phyloP scores from a whole-genome alignment of 1,140 invertebrate species.

The Holotrichia oblita region DNA sequence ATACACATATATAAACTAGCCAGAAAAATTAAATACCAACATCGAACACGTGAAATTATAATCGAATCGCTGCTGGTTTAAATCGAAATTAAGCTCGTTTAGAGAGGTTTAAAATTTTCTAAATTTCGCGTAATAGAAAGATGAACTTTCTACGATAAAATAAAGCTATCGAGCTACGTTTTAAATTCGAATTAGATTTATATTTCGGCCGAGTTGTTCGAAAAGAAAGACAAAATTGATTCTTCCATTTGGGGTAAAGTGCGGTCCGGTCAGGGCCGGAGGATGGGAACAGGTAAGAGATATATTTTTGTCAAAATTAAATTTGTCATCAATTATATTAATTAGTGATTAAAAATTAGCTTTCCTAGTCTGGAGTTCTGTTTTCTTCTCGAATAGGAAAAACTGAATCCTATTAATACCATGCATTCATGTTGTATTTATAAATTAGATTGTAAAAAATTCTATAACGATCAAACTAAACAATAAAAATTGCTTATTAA shows the following conservation, averaged over 20 bases:
- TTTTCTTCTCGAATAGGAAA: no score
- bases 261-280: conserved; percentile 58
- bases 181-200: background rate
- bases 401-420: no score
- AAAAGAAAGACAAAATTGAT: conserved; percentile 56
- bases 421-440: no score
- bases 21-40: conserved; percentile 28
- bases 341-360: no score
- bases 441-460: no score
- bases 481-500: no score
- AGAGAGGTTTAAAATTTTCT: background rate
- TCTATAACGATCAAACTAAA: no score
- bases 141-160: no score
- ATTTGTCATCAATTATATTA: background rate
- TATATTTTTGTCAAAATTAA: background rate
- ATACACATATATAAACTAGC: conserved; percentile 1
- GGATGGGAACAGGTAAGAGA: conserved; percentile 59
- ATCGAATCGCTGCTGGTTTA: background rate
- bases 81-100: no score
- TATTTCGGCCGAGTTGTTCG: background rate
- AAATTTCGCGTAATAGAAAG: background rate
- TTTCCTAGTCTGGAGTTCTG: no score
- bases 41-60: background rate
- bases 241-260: conserved; percentile 60
- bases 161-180: no score